These are phyloP conservation scores for Vireo altiloquus DNA, from an alignment of 2,113 vertebrate species.

Conservation along the genomic window DNA sequence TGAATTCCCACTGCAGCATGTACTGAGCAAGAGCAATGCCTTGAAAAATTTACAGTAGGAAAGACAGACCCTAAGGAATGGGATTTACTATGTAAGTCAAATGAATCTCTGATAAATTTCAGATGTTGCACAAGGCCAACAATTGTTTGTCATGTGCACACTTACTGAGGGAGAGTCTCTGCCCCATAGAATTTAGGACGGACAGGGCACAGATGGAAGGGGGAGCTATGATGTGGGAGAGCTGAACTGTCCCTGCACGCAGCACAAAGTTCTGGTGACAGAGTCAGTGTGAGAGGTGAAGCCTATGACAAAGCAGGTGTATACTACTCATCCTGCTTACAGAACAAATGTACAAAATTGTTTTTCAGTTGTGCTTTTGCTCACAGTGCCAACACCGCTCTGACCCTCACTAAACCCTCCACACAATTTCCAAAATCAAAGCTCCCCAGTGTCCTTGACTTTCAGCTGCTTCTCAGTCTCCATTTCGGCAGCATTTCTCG, in stretches of 20 bases:
- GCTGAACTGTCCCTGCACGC: neutral
- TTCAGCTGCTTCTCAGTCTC: constrained; percentile 17
- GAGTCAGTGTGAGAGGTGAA: neutral
- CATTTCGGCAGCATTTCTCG: neutral
- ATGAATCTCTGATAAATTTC: neutral
- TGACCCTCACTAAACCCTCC: neutral
- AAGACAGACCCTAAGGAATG: neutral
- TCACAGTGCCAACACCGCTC: neutral
- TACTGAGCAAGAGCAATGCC: neutral
- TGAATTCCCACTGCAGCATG: neutral
- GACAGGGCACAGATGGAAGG: neutral
- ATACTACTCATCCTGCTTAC: neutral
- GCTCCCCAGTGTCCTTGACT: neutral
- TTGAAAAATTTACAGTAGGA: neutral
- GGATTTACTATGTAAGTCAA: neutral
- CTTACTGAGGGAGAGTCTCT: neutral
- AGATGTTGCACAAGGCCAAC: neutral
- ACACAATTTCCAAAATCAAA: neutral
- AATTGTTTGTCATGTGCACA: neutral
- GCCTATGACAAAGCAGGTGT: neutral
- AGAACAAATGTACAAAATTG: neutral
- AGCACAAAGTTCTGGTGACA: neutral
- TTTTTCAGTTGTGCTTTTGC: neutral
- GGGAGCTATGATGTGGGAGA: neutral
- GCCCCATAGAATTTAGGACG: neutral